Base-by-base conservation (phyloP, 2,888 invertebrate species). In the Melanostoma scalare region DNA sequence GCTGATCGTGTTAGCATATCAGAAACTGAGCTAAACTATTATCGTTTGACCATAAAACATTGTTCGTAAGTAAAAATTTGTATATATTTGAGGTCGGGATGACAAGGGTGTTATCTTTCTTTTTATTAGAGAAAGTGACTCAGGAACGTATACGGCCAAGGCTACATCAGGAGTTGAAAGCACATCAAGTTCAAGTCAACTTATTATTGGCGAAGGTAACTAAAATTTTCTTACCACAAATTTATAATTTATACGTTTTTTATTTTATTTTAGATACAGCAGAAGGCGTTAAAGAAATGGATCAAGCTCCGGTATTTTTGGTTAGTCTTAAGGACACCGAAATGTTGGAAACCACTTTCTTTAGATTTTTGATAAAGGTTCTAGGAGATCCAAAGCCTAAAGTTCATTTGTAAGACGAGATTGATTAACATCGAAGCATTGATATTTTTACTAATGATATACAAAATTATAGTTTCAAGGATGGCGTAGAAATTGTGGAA, bases 111-210 rank as follows among this genome's bases (percentile, higher is more conserved):
- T 38, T 6, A 10, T 48, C 10, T 30, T n/a, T 36, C 52, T 48
- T 31, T 44, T 72, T 36, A 33, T 3, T 48, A 92, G 93, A 81
- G 94, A 95, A 87, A 94, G 93, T 36, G 98, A 98, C 91, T 93
- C 95, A n/a, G 98, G 97, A 60, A 93, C 96, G 52, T 99, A 99
- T 90, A 96, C 97, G 0, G 97, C 97, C 55, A 94, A 96, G 85
- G 98, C 98, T 30, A 94, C 95, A 76, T 97, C 97, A 89, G 92
- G 93, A 35, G 94, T 94, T 75, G 97, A 97, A 80, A 95, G 95
- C 87, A 93, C 96, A 53, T 95, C 96, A 79, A 96, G 97, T 90
- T 96, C 97, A 48, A 96, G 97, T 79, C 96, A 96, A 91, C 94
- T 98, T 87, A 94, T 96, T 86, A 97, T 98, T 86, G 95, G 96